Evolutionary conservation across 1,140 invertebrate genomes (phyloP).

Genomic region (Drosophila kohkoa): DNA sequence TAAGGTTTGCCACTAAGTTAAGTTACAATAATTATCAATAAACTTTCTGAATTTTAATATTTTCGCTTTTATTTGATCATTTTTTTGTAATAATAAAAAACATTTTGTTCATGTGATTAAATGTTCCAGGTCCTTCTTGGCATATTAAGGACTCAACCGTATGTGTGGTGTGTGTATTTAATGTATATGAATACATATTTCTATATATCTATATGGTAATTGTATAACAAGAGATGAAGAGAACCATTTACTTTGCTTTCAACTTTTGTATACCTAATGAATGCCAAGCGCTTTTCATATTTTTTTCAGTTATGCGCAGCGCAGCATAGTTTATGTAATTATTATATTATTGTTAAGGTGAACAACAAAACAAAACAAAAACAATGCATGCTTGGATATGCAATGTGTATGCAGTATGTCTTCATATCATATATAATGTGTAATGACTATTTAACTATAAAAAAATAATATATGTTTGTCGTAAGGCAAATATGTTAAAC

Average conservation of each 20-base stretch:
- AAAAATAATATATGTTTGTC: constrained; percentile 55
- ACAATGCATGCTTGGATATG: constrained; percentile 35
- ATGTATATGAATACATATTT: constrained; percentile 58
- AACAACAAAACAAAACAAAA: constrained; percentile 61
- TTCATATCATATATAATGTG: constrained; percentile 19
- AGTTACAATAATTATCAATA: constrained; percentile 13
- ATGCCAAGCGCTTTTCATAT: constrained; percentile 27
- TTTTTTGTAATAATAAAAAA: constrained; percentile 72
- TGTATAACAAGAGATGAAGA: constrained; percentile 72
- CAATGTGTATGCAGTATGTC: constrained; percentile 21
- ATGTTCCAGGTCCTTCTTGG: constrained; percentile 51
- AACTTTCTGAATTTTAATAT: constrained; percentile 18
- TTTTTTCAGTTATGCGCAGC: constrained; percentile 38
- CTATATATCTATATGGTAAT: constrained; percentile 62
- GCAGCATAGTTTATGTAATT: constrained; percentile 51
- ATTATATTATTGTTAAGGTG: constrained; percentile 49
- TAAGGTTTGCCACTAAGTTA: constrained; percentile 28
- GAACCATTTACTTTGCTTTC: constrained; percentile 43
- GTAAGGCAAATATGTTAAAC: constrained; percentile 55
- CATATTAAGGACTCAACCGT: constrained; percentile 43
- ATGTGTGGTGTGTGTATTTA: constrained; percentile 24
- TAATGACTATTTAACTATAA: constrained; percentile 60
- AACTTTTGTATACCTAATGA: constrained; percentile 33
- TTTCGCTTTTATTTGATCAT: constrained; percentile 71
- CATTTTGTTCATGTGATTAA: constrained; percentile 73